phyloP scores from a whole-genome alignment of 2,797 vertebrate genomes.

The Mastacembelus armatus region DNA sequence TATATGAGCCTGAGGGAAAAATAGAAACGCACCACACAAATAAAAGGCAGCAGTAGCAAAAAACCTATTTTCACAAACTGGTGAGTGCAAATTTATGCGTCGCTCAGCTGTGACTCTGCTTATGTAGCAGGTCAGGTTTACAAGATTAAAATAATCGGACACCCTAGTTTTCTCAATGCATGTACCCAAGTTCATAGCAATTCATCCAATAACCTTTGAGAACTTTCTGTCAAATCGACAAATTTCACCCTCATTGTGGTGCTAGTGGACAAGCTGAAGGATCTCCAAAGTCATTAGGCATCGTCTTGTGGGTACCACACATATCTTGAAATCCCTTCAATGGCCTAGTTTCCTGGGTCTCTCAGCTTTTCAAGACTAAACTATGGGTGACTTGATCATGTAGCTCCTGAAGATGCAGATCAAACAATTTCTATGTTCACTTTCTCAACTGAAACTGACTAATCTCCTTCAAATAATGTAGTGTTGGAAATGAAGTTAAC shows the following conservation, averaged over 20 bases:
- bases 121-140: no score
- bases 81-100: background rate
- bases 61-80: constrained; percentile 5
- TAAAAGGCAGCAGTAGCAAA: background rate
- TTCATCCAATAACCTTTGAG: background rate
- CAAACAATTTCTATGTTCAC: background rate
- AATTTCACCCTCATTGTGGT: no score
- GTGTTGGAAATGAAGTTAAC: no score
- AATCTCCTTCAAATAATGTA: background rate
- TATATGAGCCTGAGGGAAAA: constrained; percentile 17
- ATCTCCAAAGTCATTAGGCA: background rate
- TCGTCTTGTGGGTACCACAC: no score
- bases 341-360: no score
- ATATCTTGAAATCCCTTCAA: no score
- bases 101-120: no score
- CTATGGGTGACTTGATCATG: background rate
- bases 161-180: no score
- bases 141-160: no score
- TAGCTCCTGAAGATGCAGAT: background rate
- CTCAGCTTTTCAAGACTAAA: background rate
- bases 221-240: no score
- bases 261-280: no score
- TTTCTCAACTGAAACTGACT: background rate
- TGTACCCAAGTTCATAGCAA: background rate
- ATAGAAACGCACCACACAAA: background rate